A percentile compares a stretch with the other conserved stretches of the same genome.
Conservation (phyloP, 2,797 vertebrate species). For the Enteromius viviparus region DNA sequence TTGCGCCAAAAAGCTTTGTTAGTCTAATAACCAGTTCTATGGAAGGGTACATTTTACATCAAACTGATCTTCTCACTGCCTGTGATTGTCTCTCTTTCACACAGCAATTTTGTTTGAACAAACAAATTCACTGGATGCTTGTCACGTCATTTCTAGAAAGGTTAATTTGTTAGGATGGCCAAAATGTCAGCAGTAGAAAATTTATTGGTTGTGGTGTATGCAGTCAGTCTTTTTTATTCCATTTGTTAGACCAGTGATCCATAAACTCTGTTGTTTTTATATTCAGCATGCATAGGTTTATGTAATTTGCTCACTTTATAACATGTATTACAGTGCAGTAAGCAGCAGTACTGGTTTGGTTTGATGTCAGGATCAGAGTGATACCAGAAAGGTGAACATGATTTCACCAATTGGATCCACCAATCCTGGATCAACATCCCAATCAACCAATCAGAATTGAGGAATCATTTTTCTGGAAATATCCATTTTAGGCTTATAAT, state of each 20-base stretch:
- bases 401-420: too few relatives aligned
- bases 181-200: conserved; percentile 2
- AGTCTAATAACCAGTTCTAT: too few relatives aligned
- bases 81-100: background rate
- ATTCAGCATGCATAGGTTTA: background rate
- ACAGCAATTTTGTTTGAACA: background rate
- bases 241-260: background rate
- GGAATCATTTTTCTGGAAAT: too few relatives aligned
- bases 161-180: background rate
- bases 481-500: too few relatives aligned
- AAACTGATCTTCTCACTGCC: background rate
- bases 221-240: background rate
- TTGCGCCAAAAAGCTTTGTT: background rate
- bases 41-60: background rate
- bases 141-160: background rate
- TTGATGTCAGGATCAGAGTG: background rate
- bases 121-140: background rate
- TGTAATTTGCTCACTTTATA: background rate
- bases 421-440: too few relatives aligned
- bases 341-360: background rate
- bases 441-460: too few relatives aligned
- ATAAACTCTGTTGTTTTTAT: background rate
- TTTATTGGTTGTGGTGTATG: background rate
- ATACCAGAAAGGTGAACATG: background rate
- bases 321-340: too few relatives aligned